Evolutionary conservation across 2,113 vertebrate species (phyloP), one percentile per base, ranked within the genome.

Genomic region (Anhinga anhinga): DNA sequence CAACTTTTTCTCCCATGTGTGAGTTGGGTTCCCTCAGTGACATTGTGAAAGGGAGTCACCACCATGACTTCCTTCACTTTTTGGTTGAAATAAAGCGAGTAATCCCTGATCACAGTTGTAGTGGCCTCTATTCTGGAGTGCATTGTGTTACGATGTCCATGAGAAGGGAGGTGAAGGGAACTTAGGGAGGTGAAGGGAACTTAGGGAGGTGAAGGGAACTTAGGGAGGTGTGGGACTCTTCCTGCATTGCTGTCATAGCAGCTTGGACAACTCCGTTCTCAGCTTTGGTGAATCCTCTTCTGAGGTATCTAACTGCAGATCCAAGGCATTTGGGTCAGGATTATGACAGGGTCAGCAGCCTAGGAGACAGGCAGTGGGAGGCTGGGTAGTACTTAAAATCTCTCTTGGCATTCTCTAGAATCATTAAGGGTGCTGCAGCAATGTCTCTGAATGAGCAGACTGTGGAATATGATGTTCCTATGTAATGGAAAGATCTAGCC

Each of bases 21-120:
- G 59, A 52, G 7, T 70, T 84, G 4, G 5, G 7, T 74, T 84
- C 27, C 8, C 4, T 55, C 63, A 29, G 23, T 38, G 44, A 22
- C 5, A 0, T 0, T 77, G 32, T 56, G 55, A 65, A 77, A 77
- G 13, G 0, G 0, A 18, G 30, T 74, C 53, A 47, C 7, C 63
- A 26, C 27, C 11, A 8, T 49, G 42, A 26, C 15, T 71, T 58
- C 19, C 32, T 93, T 82, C 36, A 40, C 50, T 74, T 69, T 84
- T 26, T 45, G 56, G 10, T 34, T 70, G 19, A 58, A 74, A 56
- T 14, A 82, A 74, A 66, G 30, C 36, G 45, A 40, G 4, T 14
- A 73, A 70, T 66, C 34, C 26, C 50, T 82, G 34, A 27, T 58
- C 34, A 15, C 36, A 66, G 45, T 50, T 74, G 25, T 49, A 49